phyloP scores from a whole-genome alignment of 1,140 invertebrate genomes.

The Drosophila nasuta region DNA sequence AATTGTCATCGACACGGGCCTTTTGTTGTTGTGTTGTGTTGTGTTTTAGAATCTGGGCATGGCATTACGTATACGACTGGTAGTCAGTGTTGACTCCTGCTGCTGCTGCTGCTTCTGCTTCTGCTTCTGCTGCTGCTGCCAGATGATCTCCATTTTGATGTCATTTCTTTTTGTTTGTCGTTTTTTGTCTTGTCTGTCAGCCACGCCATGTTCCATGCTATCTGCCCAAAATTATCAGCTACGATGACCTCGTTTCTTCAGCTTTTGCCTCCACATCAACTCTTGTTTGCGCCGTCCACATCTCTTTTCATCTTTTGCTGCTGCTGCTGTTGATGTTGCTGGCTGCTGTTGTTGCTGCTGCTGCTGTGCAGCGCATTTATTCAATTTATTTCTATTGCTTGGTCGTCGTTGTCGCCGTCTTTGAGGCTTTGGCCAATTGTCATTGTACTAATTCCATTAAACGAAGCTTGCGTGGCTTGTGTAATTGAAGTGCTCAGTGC shows the following conservation, averaged over 20 bases:
- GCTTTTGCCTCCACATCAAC: neutral
- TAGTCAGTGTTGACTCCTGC: neutral
- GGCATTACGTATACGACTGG: conserved; percentile 40
- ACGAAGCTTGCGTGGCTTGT: conserved; percentile 75
- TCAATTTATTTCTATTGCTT: conserved; percentile 80
- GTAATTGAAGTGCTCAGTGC: conserved; percentile 78
- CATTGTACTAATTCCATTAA: conserved; percentile 83
- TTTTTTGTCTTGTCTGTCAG: neutral
- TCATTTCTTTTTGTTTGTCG: neutral
- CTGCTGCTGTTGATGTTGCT: neutral
- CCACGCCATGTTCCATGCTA: conserved; percentile 50
- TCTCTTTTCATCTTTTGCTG: conserved; percentile 4
- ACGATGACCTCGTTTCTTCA: conserved; percentile 56
- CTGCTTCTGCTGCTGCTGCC: conserved; percentile 9
- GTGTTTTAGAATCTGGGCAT: conserved; percentile 69
- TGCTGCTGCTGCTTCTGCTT: no score
- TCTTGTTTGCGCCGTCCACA: conserved; percentile 5
- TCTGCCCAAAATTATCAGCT: conserved; percentile 78
- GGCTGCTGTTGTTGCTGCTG: conserved; percentile 3
- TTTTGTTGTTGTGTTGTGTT: conserved; percentile 42
- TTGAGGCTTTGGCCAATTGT: conserved; percentile 78
- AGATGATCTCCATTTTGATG: conserved; percentile 60
- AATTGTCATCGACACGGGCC: conserved; percentile 79
- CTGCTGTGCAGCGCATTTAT: conserved; percentile 67
- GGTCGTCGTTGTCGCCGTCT: conserved; percentile 50